These are phyloP conservation scores for Sebastes ruberrimus DNA, from an alignment of 2,797 vertebrate genomes.

Conservation along the genomic window DNA sequence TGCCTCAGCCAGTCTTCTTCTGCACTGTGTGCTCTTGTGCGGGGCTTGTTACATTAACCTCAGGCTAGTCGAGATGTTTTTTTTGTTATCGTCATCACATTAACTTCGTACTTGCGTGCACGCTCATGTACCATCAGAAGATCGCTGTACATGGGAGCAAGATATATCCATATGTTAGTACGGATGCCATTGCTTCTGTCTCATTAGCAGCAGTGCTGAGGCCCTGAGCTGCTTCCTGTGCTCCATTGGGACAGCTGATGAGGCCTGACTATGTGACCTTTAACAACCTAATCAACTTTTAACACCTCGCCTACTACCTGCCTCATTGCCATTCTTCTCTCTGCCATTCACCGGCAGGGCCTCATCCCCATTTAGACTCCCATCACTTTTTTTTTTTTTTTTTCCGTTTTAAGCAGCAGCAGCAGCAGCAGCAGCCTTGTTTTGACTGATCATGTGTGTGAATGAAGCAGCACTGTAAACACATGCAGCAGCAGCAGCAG, in stretches of 20 bases:
- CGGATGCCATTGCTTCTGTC: conserved; percentile 64
- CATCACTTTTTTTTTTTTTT: conserved; percentile 3
- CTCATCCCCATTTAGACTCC: conserved; percentile 27
- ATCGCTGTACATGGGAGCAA: conserved; percentile 37
- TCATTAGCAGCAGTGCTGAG: conserved; percentile 75
- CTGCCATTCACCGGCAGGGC: conserved; percentile 51
- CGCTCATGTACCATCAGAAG: conserved; percentile 39
- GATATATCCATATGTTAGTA: conserved; percentile 69
- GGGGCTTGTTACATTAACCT: conserved; percentile 50
- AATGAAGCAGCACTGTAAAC: conserved; percentile 52
- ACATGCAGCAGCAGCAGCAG: conserved; percentile 38
- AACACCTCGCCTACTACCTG: conserved; percentile 81
- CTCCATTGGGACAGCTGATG: conserved; percentile 81
- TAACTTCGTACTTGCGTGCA: conserved; percentile 14
- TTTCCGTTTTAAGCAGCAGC: neutral
- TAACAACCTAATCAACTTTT: conserved; percentile 88
- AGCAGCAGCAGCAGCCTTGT: conserved; percentile 9
- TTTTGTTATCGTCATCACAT: conserved; percentile 63
- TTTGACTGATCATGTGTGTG: conserved; percentile 41
- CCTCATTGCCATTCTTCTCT: conserved; percentile 71
- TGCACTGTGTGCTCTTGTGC: conserved; percentile 20
- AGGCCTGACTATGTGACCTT: conserved; percentile 83
- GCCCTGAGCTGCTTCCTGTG: conserved; percentile 70
- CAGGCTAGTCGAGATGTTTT: conserved; percentile 35
- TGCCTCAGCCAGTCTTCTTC: conserved; percentile 19